Evolutionary conservation across 2,797 vertebrate species (phyloP), one percentile per base, ranked within the genome.

Genomic region (Apodemus agrarius): DNA sequence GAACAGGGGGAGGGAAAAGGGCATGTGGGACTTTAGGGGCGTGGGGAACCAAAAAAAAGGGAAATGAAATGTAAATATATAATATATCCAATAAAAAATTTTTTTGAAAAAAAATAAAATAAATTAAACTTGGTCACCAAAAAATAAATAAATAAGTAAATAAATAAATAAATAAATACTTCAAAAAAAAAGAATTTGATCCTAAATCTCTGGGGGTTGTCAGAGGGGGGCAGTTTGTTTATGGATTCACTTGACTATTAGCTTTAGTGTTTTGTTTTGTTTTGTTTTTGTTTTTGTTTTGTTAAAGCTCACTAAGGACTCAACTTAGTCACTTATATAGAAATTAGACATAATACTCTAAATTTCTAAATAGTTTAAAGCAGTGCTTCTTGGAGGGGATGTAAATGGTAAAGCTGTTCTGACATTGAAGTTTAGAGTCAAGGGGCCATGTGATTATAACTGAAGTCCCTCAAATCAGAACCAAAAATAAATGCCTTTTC

Each of bases 281-380:
- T n/a, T n/a, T n/a, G n/a, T n/a, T n/a, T n/a, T n/a, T n/a, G n/a
- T 86, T 86, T 79, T 69, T 37, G 4, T 46, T 46, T 67, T 8
- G 4, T 57, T 89, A 67, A 80, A 87, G 29, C 46, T 93, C 54
- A 80, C 76, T 81, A 93, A 74, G 8, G 26, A 72, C 6, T 88
- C 90, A 79, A 63, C 49, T 61, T 78, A 90, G 6, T 46, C 92
- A n/a, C 52, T 93, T 93, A n/a, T 54, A 96, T 91, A 89, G 21
- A 72, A 72, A 29, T 34, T 61, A 76, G 17, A 34, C 49, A 72
- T 6, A 67, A 46, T 11, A 7, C n/a, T n/a, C n/a, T n/a, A n/a
- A n/a, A n/a, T 82, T 74, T 43, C 43, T 87, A 65, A 49, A 26
- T 79, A 96, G 75, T 78, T 54, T 75, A n/a, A 86, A 65, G 1